Conservation (phyloP, 1,140 invertebrate genomes). For the Patella vulgata region DNA sequence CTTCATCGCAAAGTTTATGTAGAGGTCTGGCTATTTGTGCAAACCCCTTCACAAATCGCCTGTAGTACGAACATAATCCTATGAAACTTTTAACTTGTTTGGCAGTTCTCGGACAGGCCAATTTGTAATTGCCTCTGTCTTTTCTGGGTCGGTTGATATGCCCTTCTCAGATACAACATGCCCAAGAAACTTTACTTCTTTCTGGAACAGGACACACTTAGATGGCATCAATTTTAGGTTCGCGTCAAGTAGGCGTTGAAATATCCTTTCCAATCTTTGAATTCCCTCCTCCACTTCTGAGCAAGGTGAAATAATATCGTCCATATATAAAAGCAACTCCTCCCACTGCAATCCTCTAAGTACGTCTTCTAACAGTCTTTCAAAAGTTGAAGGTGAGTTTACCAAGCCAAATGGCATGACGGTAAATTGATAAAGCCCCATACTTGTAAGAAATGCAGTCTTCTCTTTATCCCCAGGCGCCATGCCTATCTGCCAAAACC, state of each 20-base stretch:
- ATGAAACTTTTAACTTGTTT: slow-evolving; percentile 51
- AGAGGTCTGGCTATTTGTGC: slow-evolving; percentile 37
- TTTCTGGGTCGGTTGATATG: slow-evolving; percentile 41
- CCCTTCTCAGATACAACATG: no score
- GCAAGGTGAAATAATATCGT: slow-evolving; percentile 29
- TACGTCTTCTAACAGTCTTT: slow-evolving; percentile 42
- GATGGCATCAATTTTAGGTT: slow-evolving; percentile 65
- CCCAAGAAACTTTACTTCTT: slow-evolving; percentile 40
- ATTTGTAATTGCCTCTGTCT: slow-evolving; percentile 47
- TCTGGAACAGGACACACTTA: slow-evolving; percentile 66
- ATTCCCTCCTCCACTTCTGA: slow-evolving; percentile 14
- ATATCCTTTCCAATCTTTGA: slow-evolving; percentile 21
- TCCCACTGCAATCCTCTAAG: slow-evolving; percentile 27
- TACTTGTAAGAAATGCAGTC: not conserved
- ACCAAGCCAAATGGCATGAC: not conserved
- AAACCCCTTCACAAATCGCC: slow-evolving; percentile 44
- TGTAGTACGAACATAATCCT: no score
- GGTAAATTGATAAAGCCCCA: not conserved
- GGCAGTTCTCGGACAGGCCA: slow-evolving; percentile 45
- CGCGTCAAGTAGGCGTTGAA: slow-evolving; percentile 22
- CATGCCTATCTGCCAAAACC: not conserved
- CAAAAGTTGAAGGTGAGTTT: slow-evolving; percentile 32
- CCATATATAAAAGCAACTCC: slow-evolving; percentile 24
- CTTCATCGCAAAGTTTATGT: slow-evolving; percentile 25
- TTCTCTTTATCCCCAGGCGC: no score